Conservation (phyloP, 2,113 vertebrate species). For the Columba janthina region DNA sequence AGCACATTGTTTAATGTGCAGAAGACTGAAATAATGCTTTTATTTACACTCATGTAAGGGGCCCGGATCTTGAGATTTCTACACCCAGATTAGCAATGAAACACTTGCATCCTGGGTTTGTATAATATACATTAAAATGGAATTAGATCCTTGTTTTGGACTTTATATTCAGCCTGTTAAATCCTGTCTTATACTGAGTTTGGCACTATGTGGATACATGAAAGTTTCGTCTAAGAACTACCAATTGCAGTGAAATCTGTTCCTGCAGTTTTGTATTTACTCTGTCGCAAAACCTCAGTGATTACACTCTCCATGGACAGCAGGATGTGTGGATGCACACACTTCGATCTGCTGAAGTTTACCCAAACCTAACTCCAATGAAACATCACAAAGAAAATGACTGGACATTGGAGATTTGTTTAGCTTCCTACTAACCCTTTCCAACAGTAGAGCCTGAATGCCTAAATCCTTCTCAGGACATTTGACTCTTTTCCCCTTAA, state of each 20-base stretch:
- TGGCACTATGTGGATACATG: accelerated
- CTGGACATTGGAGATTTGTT: background rate
- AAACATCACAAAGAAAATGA: background rate
- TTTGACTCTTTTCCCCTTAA: background rate
- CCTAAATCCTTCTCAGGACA: background rate
- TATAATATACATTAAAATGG: background rate
- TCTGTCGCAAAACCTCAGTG: background rate
- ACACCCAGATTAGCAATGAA: background rate
- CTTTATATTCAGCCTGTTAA: background rate
- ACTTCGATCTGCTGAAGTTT: background rate
- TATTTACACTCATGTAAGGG: background rate
- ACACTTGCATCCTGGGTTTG: background rate
- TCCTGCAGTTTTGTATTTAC: background rate
- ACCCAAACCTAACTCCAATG: background rate
- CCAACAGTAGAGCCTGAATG: background rate
- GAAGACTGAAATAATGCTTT: background rate
- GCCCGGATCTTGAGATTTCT: background rate
- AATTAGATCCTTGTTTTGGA: background rate
- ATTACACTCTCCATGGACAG: background rate
- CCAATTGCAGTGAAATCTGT: background rate
- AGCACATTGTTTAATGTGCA: background rate
- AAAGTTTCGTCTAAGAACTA: background rate
- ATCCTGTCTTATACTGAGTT: background rate
- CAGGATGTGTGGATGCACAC: background rate
- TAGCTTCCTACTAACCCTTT: background rate